phyloP scores from a whole-genome alignment of 2,888 invertebrate genomes.

The Molorchus minor region DNA sequence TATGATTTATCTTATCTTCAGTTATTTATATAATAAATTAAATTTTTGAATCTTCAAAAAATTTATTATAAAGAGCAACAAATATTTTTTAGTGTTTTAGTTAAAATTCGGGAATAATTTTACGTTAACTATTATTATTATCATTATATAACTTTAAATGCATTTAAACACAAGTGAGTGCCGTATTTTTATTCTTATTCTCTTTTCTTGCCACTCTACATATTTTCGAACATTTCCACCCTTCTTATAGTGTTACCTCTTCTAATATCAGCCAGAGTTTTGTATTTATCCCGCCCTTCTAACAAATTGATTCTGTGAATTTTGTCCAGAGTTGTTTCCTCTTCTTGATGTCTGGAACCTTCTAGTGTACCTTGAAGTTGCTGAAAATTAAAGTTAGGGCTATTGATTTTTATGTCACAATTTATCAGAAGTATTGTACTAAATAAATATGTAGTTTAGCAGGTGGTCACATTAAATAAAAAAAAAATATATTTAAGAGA shows the following conservation, averaged over 20 bases:
- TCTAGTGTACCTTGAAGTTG: slow-evolving; percentile 55
- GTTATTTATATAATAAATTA: background rate
- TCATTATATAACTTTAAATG: no score
- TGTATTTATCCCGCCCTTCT: slow-evolving; percentile 58
- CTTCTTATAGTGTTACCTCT: slow-evolving; percentile 59
- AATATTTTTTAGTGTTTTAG: no score
- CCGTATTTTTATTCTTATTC: no score
- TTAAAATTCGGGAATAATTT: no score
- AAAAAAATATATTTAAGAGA: no score
- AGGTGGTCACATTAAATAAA: no score
- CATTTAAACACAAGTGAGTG: no score
- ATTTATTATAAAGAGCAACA: no score
- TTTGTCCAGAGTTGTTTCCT: slow-evolving; percentile 56
- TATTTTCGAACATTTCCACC: slow-evolving; percentile 60
- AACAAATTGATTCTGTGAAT: slow-evolving; percentile 57
- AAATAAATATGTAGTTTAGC: no score
- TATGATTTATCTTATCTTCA: background rate
- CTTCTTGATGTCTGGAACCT: slow-evolving; percentile 50
- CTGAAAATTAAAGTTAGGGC: slow-evolving; percentile 48
- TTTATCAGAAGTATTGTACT: background rate
- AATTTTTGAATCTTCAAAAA: no score
- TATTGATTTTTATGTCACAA: no score
- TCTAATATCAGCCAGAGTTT: slow-evolving; percentile 58
- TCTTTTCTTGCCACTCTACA: slow-evolving; percentile 43
- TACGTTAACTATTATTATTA: no score